Evolutionary conservation across 92 coral and sea anemone species (phyloP), one percentile per base, ranked within the genome.

Genomic region (Nematostella vectensis): DNA sequence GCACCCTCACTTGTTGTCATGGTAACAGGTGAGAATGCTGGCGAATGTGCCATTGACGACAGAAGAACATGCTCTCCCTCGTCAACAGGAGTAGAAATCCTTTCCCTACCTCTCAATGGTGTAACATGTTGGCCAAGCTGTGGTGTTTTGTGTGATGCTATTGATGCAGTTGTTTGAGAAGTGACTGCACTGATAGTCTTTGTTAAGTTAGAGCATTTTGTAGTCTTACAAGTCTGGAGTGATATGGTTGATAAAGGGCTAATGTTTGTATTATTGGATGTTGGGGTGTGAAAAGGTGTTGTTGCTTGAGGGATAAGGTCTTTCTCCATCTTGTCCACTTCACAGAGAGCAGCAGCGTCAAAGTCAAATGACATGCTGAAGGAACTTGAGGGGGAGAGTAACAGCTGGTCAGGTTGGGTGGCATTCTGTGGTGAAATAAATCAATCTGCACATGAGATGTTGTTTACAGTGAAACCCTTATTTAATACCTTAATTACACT

Each of bases 21-120:
- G 30, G 65, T 40, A 11, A 85, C 81, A 48, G 95, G 95, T 24
- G 95, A 81, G 65, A 85, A 75, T 29, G 76, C 84, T 18, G 95
- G 88, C 11, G 82, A 70, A 26, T 70, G 62, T 31, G 70, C 71
- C 0, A 78, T 70, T 15, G 84, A 75, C 50, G 78, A 85, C 33
- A 71, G 49, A n/a, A 65, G 53, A 1, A 53, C 49, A 52, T 76
- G 75, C 23, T 64, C 76, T 11, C 55, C 51, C 48, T 85, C 88
- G 31, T 85, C 95, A 13, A 85, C 79, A 12, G 95, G 95, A 3
- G 95, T 85, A 21, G 95, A 85, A 39, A 85, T 85, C 36, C 88
- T 72, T 52, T 69, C 95, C 60, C 88, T 72, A 13, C 59, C 68
- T 26, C 24, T 62, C 21, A 76, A 19, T 22, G 71, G 16, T n/a